Evolutionary conservation across 2,113 vertebrate genomes (phyloP), one percentile per base, ranked within the genome.

Genomic region (Nothobranchius furzeri): DNA sequence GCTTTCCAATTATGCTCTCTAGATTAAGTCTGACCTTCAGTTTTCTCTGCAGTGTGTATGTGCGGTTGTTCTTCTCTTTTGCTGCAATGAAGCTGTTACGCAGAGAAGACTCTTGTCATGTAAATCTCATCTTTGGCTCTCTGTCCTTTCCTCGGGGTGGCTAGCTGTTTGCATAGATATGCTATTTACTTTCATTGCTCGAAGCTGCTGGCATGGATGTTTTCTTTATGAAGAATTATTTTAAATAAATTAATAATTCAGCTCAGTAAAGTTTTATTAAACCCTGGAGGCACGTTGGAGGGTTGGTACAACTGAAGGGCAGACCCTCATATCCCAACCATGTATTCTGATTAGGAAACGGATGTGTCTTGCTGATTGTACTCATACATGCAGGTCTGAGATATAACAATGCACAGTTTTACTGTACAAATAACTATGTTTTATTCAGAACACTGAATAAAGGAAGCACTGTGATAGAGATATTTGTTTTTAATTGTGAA

Each of bases 21-120:
- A 98, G 98, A 98, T 99, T 96, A 98, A 95, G 96, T 95, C 94
- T 97, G 96, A 99, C 97, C 98, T 99, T 96, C 95, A 96, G 96
- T 93, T 93, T 91, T 94, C 94, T 93, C 92, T 90, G 93, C 90
- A 87, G 93, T 94, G 92, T 93, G 94, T 92, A 90, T 85, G 93
- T 89, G 64, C 91, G 63, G 73, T 68, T 78, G 75, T 80, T 83
- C 62, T 62, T 79, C 76, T 78, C 69, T 73, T 81, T 82, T 65
- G 76, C 59, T 87, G 82, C 81, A 87, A 87, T 91, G 78, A 89
- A 88, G 88, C 85, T 77, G 84, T 90, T 85, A 89, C 52, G 56
- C 71, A 81, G 73, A 79, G 61, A 90, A 89, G 84, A 89, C 85
- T 86, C 87, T 87, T 90, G 90, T 90, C 90, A 90, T 91, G 87